Base-by-base conservation (phyloP, 1,140 invertebrate genomes). In the Steinernema feltiae region DNA sequence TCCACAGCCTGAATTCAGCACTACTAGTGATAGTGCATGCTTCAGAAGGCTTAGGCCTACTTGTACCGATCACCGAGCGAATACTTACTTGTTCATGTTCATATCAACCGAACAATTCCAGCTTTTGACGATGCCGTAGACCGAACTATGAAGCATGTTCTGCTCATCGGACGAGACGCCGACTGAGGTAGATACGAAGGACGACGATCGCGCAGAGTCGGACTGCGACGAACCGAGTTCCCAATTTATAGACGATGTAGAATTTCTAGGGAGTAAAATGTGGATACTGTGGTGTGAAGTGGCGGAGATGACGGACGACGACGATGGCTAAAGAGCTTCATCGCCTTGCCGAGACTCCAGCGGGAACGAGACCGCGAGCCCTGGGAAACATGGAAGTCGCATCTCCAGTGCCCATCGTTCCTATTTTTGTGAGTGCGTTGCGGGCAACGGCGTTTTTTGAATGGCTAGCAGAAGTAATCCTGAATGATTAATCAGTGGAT, bases 371-470 rank as follows among this genome's bases (percentile, higher is more conserved):
- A 12, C 76, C 76, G 30, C 76, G 76, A 69, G 76, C 76, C 32
- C 48, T 78, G 69, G 76, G 76, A 78, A 78, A 78, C 27, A 78
- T 21, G 29, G 27, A 21, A 32, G 76, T 32, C 32, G 78, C 24
- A n/a, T 18, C 17, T 71, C 74, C 30, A 31, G 30, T 32, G 48
- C 72, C 48, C 76, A 77, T 27, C 15, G 53, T 63, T 63, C 53
- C 53, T 63, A 63, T 63, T 27, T 63, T 63, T 63, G 53, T 17
- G 53, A 79, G 69, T 48, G 76, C 79, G 80, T 82, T 84, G 83
- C 83, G 83, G 83, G 83, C 83, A 70, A 77, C 78, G 71, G 63
- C 83, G 81, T 84, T 84, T 84, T 84, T 84, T 84, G 83, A 84
- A 69, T 41, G 35, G 41, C 24, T 63, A 63, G 15, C 53, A 15